Base-by-base conservation (phyloP, 2,113 vertebrate species). In the Baryphthengus martii region DNA sequence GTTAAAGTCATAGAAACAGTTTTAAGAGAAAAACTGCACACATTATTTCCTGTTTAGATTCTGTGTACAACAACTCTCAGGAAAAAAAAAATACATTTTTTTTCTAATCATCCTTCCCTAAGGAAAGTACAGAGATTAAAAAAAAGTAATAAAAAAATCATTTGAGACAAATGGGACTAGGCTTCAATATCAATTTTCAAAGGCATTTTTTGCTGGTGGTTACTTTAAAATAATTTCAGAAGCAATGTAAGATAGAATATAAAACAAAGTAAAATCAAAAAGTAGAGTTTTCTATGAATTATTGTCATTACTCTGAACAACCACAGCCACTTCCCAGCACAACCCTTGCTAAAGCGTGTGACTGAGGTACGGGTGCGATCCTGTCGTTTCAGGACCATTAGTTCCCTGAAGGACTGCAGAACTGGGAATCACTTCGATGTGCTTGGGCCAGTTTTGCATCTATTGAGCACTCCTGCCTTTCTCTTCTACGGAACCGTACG, bases 191-290 rank as follows among this genome's bases (percentile, higher is more conserved):
- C 63, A 1, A 44, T 42, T 95, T 91, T 66, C 24, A 50, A 80
- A 49, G 15, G 31, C 29, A 75, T 28, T 47, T 85, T 56, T 26
- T 58, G 17, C 5, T 55, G 42, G 44, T 29, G 26, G 20, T 87
- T 91, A 62, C 21, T 65, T 59, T 35, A 23, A 76, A 75, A 45
- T 21, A 66, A 90, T 90, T 81, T 55, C 80, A 92, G 86, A 93
- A 92, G 77, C 29, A 63, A n/a, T 12, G 39, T 58, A 84, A 83
- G 50, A 68, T 33, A 44, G 8, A 67, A 65, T 33, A 49, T 9
- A 67, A 58, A 70, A 45, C 72, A 50, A 85, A 85, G 58, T 5
- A 76, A 82, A 89, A 78, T 31, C 20, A 84, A 66, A 79, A 93
- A 40, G 8, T 17, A 44, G 49, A 88, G 42, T 75, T 89, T 70